Evolutionary conservation across 1,140 invertebrate genomes (phyloP), one percentile per base, ranked within the genome.

Genomic region (Tribolium madens): DNA sequence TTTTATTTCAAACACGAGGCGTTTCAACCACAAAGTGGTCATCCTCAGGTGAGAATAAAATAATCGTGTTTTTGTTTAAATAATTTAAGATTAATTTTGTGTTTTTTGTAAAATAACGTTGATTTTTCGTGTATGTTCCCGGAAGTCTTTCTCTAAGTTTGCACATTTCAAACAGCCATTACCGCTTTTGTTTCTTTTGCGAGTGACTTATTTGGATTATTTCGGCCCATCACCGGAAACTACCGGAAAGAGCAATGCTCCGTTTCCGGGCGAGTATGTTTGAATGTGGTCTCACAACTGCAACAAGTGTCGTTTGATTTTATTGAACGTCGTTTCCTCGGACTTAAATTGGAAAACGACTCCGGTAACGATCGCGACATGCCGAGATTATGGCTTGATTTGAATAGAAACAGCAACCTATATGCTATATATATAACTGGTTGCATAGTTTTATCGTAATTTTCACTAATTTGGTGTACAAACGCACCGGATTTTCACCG

Each of bases 261-360:
- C 26, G 57, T 64, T 64, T 64, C 57, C 57, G 57, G 57, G 26
- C 26, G 26, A 57, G 21, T 64, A 21, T 31, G 57, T 64, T 31
- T 64, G 57, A 64, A 64, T 64, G 17, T 64, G 21, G 57, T 64
- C 31, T 12, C 21, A 26, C 26, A 33, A 64, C 57, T 64, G 57
- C 57, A 64, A 64, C 57, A 64, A 64, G 57, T 64, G 57, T 64
- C 57, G 57, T 64, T 64, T 64, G 57, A 64, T 64, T 64, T 64
- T 64, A 64, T 64, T 64, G 57, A 18, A 26, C 21, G 21, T 33
- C 57, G 57, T 64, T 64, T 64, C 31, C 57, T 64, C 26, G 57
- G 57, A 64, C 57, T 64, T 33, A 33, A 64, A 64, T 64, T 64
- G 57, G 57, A 64, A 64, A 64, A 64, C 57, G 57, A 64, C 57